Base-by-base conservation (phyloP, 2,113 vertebrate genomes). In the Asarcornis scutulata region DNA sequence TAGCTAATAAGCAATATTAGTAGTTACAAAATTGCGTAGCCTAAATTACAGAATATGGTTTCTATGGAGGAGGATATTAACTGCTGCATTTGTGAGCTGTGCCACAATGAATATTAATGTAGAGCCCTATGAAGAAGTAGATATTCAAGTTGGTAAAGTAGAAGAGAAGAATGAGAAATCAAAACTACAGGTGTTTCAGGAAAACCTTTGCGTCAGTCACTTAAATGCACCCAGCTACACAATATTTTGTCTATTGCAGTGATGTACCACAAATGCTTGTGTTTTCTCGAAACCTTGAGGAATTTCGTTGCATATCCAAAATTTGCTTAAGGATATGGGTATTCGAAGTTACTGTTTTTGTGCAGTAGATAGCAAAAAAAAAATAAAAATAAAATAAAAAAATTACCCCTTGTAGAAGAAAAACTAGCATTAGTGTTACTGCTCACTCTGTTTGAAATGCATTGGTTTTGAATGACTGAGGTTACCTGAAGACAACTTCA, bases 81-180 rank as follows among this genome's bases (percentile, higher is more conserved):
- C 92, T 85, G 87, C 96, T 90, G 91, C 20, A 8, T 88, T 71
- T 78, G 64, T 56, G 94, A 92, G 88, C 97, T 97, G 92, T 96
- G 96, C 89, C 95, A 96, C 77, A 91, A 11, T 87, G 96, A 98
- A 98, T 98, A 97, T 98, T 98, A 98, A 98, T 98, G 97, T 98
- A 98, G 98, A 98, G 98, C 97, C 98, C 97, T 97, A 9, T 55
- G 55, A 94, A 83, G 94, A 96, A 90, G 82, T 29, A 92, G 78
- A 95, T 72, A 68, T 96, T 84, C 68, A 58, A 53, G 74, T 14
- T 76, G 86, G 29, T 95, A 67, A 91, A 77, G 46, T 20, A 83
- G 53, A 89, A 26, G 1, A 92, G 31, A 93, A 71, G 52, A 67
- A 63, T 76, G 76, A 88, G 68, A 89, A 64, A 78, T 67, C 9